Conservation (phyloP, 2,113 vertebrate species). For the Sprattus sprattus region DNA sequence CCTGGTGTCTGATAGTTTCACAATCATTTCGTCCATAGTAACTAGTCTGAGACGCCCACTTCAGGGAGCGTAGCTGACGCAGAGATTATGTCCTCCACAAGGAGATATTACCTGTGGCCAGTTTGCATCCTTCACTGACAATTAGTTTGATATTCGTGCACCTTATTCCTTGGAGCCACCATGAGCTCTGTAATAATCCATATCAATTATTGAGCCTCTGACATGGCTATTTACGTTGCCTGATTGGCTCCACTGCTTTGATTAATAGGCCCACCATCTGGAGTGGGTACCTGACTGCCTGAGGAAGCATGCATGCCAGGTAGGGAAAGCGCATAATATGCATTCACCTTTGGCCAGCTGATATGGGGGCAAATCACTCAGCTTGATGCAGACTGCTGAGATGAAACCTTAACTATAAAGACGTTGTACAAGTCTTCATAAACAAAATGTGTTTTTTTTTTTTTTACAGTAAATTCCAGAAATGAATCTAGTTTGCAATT, state of each 20-base stretch:
- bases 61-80: not conserved
- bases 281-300: slow-evolving; percentile 32
- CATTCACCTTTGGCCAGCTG: not conserved
- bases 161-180: slow-evolving; percentile 37
- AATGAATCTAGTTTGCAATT: no score
- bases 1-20: not conserved
- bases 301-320: slow-evolving; percentile 23
- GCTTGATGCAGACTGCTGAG: not conserved
- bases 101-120: slow-evolving; percentile 37
- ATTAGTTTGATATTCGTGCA: slow-evolving; percentile 38
- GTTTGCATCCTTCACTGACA: slow-evolving; percentile 52
- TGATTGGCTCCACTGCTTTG: slow-evolving; percentile 31
- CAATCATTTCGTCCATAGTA: not conserved
- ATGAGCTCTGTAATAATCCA: slow-evolving; percentile 51
- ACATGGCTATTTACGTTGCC: slow-evolving; percentile 54
- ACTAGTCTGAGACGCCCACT: not conserved
- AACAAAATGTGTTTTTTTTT: not conserved
- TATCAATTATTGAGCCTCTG: slow-evolving; percentile 55
- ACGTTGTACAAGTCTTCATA: not conserved
- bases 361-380: not conserved
- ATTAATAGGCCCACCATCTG: slow-evolving; percentile 55
- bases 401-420: not conserved
- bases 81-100: not conserved
- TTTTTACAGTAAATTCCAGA: no score
- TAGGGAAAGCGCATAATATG: not conserved